Evolutionary conservation across 2,888 invertebrate species (phyloP).

Genomic region (Smittia aterrima): DNA sequence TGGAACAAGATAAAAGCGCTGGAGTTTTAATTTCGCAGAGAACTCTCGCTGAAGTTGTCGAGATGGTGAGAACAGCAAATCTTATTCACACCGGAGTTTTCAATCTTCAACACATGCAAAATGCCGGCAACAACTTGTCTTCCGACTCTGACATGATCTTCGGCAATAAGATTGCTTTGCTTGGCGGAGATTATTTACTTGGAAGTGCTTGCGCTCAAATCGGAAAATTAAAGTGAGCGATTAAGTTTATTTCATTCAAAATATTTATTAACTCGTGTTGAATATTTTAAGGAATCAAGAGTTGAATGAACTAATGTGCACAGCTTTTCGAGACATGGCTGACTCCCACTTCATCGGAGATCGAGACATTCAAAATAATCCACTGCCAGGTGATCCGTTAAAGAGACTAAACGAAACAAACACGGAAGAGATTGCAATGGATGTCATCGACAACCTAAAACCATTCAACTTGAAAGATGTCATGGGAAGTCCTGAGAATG

Average conservation of each 20-base stretch:
- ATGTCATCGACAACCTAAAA: constrained; percentile 53
- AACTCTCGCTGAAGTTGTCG: constrained; percentile 89
- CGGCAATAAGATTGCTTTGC: constrained; percentile 90
- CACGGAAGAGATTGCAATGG: not conserved
- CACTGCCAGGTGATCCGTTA: constrained; percentile 68
- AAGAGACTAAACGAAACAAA: not conserved
- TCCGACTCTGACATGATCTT: constrained; percentile 79
- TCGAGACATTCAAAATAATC: constrained; percentile 80
- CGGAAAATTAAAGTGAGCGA: constrained; percentile 61
- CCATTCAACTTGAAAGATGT: constrained; percentile 59
- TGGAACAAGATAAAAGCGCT: constrained; percentile 84
- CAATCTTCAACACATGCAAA: constrained; percentile 66
- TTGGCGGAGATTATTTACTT: constrained; percentile 88
- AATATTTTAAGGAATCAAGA: constrained; percentile 63
- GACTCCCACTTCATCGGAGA: constrained; percentile 88
- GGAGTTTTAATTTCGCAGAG: constrained; percentile 83
- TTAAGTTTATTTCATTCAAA: not conserved
- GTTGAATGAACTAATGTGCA: constrained; percentile 84
- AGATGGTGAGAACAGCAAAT: constrained; percentile 93
- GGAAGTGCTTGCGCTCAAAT: constrained; percentile 86
- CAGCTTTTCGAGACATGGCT: constrained; percentile 82
- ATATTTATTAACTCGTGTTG: not conserved
- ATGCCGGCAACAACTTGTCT: constrained; percentile 57
- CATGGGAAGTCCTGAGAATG: constrained; percentile 65
- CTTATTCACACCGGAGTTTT: constrained; percentile 86